These are phyloP conservation scores for Tachysurus fulvidraco DNA, from an alignment of 2,113 vertebrate genomes.

Conservation along the genomic window DNA sequence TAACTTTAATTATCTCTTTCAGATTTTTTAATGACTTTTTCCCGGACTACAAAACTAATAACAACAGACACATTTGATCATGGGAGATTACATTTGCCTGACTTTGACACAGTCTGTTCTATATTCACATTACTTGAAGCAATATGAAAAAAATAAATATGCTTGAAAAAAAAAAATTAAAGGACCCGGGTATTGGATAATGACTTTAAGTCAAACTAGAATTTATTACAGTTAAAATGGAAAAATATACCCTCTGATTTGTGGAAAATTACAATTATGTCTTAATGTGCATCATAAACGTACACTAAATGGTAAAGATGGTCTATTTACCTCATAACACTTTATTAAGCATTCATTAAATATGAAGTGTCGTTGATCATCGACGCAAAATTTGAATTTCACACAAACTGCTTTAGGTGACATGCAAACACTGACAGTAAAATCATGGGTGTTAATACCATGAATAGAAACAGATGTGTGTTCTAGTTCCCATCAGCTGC, in stretches of 20 bases:
- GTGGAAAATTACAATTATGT: constrained; percentile 21
- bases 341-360: background rate
- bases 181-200: constrained; percentile 23
- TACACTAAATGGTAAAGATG: background rate
- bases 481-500: background rate
- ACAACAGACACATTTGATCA: constrained; percentile 67
- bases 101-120: constrained; percentile 57
- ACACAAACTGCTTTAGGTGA: background rate
- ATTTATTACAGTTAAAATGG: background rate
- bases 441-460: background rate
- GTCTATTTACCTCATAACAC: background rate
- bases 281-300: background rate
- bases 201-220: background rate
- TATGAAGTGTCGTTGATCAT: background rate
- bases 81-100: constrained; percentile 60
- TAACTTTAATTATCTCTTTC: constrained; percentile 70
- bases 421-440: background rate
- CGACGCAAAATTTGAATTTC: background rate
- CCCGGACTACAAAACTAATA: constrained; percentile 65
- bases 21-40: constrained; percentile 67
- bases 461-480: background rate
- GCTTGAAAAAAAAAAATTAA: constrained; percentile 61
- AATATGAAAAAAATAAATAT: constrained; percentile 50
- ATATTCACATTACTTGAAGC: constrained; percentile 51
- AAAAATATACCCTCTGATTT: constrained; percentile 44